Evolutionary conservation across 2,797 vertebrate genomes (phyloP), one percentile per base, ranked within the genome.

Genomic region (Sebastes baramenuke): DNA sequence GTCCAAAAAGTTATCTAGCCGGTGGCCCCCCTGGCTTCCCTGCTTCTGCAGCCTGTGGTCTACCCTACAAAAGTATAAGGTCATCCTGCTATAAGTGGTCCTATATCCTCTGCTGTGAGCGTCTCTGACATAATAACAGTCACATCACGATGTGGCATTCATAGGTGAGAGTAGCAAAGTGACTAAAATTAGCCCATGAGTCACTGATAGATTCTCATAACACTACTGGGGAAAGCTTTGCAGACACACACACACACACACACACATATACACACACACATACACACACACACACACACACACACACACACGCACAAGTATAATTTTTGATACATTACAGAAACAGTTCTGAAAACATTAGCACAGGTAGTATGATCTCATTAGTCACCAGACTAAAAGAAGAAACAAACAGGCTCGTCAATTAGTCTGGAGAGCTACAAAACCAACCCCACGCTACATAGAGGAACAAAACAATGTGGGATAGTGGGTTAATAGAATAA

Each of bases 171-270:
- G 67, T 30, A 72, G 67, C 73, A 65, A 72, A 69, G 56, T 32
- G 71, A 56, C 72, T 82, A 81, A 80, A 87, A 87, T 85, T 77
- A 84, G 62, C 46, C 64, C n/a, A 6, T 79, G 74, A 89, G 61
- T 89, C 84, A 82, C 32, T 49, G 29, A 77, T 76, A 74, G 60
- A 66, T 84, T 83, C 80, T 77, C 62, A 27, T 81, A 60, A 42
- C 14, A 46, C 72, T 49, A 68, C 25, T 13, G 32, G 27, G 34
- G 66, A 74, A 24, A 54, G 49, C 20, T 54, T n/a, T 54, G 49
- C 49, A 54, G 8, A 49, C 18, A 49, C 18, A 18, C 42, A 46
- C 38, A 16, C 14, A 42, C 38, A 42, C 38, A 42, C 14, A 46
- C 2, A 42, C 5, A 38, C 5, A 38, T 2, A 13, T 2, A 14